phyloP scores from a whole-genome alignment of 1,140 invertebrate species.

The Brachionus asplanchnoidis region DNA sequence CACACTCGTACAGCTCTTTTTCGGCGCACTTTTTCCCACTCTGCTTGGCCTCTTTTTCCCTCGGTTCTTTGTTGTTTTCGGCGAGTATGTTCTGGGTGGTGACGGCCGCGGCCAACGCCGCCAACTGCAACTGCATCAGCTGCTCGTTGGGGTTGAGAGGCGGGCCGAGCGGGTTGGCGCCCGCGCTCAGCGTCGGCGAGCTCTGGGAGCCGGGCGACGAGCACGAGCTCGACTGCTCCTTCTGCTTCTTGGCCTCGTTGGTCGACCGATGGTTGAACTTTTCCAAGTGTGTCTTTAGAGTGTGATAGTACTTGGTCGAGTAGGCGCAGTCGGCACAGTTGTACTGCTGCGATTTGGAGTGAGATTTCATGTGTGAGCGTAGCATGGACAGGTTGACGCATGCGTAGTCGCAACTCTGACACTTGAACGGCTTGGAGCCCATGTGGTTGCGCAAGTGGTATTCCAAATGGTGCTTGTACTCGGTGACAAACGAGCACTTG shows the following conservation, averaged over 20 bases:
- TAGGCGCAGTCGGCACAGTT: constrained; percentile 90
- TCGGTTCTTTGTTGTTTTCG: background rate
- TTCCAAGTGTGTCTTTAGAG: constrained; percentile 84
- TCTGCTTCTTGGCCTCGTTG: background rate
- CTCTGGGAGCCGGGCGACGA: background rate
- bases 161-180: background rate
- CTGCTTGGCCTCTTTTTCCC: background rate
- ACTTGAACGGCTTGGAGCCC: constrained; percentile 93
- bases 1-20: constrained; percentile 63
- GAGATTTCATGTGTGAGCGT: constrained; percentile 95
- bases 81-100: background rate
- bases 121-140: background rate
- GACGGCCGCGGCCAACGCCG: background rate
- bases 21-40: background rate
- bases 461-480: constrained; percentile 96
- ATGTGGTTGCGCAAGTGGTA: constrained; percentile 93
- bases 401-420: constrained; percentile 64
- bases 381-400: constrained; percentile 99
- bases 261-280: constrained; percentile 72
- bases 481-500: constrained; percentile 91
- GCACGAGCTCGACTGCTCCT: background rate
- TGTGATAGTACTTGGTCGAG: constrained; percentile 96
- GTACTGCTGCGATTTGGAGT: constrained; percentile 93
- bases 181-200: background rate
- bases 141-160: background rate